Conservation (phyloP, 1,140 invertebrate genomes). For the Caerostris darwini region DNA sequence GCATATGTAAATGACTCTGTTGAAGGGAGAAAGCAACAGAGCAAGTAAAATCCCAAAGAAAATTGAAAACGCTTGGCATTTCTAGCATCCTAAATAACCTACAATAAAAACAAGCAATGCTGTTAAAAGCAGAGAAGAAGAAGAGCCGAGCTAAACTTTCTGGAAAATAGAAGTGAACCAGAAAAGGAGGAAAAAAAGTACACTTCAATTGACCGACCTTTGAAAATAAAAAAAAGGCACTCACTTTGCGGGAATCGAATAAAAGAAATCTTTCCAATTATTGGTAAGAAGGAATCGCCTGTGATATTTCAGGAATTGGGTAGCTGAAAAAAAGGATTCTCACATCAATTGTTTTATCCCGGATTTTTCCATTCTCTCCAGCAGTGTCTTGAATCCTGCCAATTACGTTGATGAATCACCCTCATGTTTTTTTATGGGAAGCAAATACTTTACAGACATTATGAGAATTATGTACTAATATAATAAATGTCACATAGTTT, state of each 20-base stretch:
- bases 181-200: background rate
- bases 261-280: slow-evolving; percentile 43
- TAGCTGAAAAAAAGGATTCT: background rate
- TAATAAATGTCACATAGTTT: slow-evolving; percentile 1
- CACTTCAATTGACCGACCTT: slow-evolving; percentile 23
- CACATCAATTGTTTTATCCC: slow-evolving; percentile 32
- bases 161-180: background rate
- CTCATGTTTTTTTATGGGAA: background rate
- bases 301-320: slow-evolving; percentile 12
- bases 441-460: background rate
- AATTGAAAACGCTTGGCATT: background rate
- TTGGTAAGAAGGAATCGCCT: slow-evolving; percentile 20
- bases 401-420: slow-evolving; percentile 11
- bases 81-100: background rate
- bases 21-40: background rate
- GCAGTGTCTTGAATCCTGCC: slow-evolving; percentile 27
- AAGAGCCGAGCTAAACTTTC: background rate
- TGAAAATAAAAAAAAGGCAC: slow-evolving; percentile 31
- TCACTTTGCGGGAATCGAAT: slow-evolving; percentile 30
- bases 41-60: background rate
- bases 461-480: background rate
- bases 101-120: slow-evolving; percentile 25
- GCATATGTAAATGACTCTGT: slow-evolving; percentile 1
- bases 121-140: slow-evolving; percentile 1
- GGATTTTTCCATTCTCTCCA: background rate